These are phyloP conservation scores for Sylvilagus floridanus DNA, from an alignment of 2,797 vertebrate species.

Conservation along the genomic window DNA sequence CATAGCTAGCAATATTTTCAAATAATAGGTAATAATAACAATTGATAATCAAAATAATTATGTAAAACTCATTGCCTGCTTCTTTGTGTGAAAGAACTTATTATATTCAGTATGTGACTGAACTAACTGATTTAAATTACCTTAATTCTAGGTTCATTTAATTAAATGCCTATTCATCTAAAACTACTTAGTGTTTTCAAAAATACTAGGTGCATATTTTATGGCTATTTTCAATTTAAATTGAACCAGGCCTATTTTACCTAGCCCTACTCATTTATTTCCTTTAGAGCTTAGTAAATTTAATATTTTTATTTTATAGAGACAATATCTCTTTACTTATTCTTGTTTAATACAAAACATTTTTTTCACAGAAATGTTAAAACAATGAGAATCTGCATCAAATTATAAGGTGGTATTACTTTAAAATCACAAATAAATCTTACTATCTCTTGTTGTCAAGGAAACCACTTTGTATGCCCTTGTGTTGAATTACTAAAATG, in stretches of 20 bases:
- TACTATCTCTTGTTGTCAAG: constrained; percentile 51
- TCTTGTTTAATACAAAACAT: constrained; percentile 49
- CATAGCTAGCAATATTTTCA: not conserved
- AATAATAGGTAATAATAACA: not conserved
- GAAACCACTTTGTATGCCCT: constrained; percentile 45
- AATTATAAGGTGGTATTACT: constrained; percentile 61
- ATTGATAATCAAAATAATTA: constrained; percentile 33
- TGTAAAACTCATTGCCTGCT: not conserved
- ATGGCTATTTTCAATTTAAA: constrained; percentile 18
- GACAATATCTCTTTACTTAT: not conserved
- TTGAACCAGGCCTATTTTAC: not conserved
- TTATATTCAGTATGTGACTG: not conserved
- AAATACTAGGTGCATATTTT: constrained; percentile 22
- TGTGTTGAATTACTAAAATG: constrained; percentile 49
- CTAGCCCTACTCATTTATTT: not conserved
- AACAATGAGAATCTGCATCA: constrained; percentile 20
- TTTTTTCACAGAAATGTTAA: constrained; percentile 35
- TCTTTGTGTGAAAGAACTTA: not conserved
- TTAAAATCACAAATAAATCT: constrained; percentile 64
- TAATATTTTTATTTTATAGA: constrained; percentile 40
- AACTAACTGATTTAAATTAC: not conserved
- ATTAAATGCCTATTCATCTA: not conserved
- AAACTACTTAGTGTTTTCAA: constrained; percentile 10
- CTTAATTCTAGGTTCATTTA: not conserved
- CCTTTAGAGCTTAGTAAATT: not conserved